Evolutionary conservation across 2,113 vertebrate genomes (phyloP).

Genomic region (Notothenia rossii): DNA sequence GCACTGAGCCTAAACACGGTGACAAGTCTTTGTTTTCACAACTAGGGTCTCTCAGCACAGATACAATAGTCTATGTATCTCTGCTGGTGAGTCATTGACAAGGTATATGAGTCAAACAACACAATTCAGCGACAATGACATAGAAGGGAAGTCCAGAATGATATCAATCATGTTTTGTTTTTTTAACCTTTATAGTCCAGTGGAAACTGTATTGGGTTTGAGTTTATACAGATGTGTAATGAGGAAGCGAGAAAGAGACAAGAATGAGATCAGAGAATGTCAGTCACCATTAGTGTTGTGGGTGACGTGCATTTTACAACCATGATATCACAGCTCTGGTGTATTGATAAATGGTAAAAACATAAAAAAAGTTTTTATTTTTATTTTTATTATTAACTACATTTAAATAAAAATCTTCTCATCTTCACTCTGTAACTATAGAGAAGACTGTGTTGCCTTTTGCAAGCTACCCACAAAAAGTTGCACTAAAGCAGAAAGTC

Average conservation of each 20-base stretch:
- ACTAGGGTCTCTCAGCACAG: neutral
- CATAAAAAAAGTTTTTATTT: no score
- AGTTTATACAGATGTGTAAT: neutral
- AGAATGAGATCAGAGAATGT: neutral
- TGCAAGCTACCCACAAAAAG: neutral
- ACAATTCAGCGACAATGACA: conserved; percentile 8
- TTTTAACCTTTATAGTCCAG: conserved; percentile 17
- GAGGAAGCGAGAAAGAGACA: conserved; percentile 12
- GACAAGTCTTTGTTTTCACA: neutral
- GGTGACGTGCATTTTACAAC: neutral
- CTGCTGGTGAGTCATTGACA: conserved; percentile 53
- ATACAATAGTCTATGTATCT: conserved; percentile 4
- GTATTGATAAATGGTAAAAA: neutral
- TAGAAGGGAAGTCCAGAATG: conserved; percentile 61
- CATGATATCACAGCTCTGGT: neutral
- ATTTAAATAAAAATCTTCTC: neutral
- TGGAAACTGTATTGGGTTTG: conserved; percentile 32
- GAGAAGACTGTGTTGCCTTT: neutral
- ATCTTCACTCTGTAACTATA: neutral
- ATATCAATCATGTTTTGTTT: conserved; percentile 24
- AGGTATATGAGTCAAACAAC: conserved; percentile 50
- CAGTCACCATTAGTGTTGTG: neutral
- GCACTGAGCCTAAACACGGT: conserved; percentile 20
- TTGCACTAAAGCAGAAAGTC: neutral
- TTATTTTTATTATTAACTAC: no score